Percentiles rank a stretch among this genome's conserved stretches.
These are phyloP conservation scores for Dasypolia templi DNA, from an alignment of 2,888 invertebrate genomes.

Conservation along the genomic window DNA sequence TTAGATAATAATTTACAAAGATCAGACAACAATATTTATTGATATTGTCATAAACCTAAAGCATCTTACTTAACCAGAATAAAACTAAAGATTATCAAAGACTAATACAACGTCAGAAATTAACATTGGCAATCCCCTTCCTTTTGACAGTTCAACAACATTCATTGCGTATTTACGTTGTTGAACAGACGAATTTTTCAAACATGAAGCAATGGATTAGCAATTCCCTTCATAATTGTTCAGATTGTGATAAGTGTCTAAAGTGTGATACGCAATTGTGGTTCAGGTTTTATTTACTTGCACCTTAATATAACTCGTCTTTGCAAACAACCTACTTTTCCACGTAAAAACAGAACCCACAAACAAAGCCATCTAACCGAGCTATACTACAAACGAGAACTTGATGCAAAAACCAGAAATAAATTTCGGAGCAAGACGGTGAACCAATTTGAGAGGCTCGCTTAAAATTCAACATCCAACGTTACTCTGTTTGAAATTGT, in stretches of 20 bases:
- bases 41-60: background rate
- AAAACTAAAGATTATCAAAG: background rate
- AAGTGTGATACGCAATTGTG: background rate
- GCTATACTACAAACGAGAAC: conserved; percentile 68
- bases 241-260: too few relatives aligned
- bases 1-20: too few relatives aligned
- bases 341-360: background rate
- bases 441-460: conserved; percentile 71
- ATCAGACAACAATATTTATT: too few relatives aligned
- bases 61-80: background rate
- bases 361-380: conserved; percentile 29
- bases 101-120: background rate
- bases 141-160: background rate
- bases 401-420: conserved; percentile 85
- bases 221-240: background rate
- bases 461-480: conserved; percentile 81
- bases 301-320: background rate
- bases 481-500: conserved; percentile 73
- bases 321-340: background rate
- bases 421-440: conserved; percentile 82
- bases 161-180: too few relatives aligned
- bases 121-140: background rate
- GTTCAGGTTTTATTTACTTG: background rate
- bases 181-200: too few relatives aligned
- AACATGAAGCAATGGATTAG: background rate